Conservation (phyloP, 1,140 invertebrate species). For the Bicyclus anynana region DNA sequence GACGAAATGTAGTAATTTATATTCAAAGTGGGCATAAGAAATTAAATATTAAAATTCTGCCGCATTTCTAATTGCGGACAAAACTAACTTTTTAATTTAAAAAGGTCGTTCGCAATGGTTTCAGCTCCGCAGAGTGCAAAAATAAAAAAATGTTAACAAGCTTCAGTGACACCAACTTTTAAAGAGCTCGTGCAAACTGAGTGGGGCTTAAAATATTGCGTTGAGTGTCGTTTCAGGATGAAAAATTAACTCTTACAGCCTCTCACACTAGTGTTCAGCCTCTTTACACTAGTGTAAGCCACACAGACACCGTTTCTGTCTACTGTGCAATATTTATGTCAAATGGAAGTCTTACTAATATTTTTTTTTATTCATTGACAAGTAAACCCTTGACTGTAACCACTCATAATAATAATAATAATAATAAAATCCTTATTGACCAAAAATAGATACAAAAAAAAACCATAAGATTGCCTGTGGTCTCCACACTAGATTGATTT, state of each 20-base stretch:
- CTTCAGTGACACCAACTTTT: conserved; percentile 2
- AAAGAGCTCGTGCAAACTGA: conserved; percentile 2
- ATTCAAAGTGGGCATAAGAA: conserved; percentile 6
- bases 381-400: no score
- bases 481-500: no score
- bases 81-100: conserved; percentile 10
- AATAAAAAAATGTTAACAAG: conserved; percentile 7
- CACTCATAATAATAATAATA: no score
- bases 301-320: no score
- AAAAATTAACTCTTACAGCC: not conserved
- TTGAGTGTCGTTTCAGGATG: not conserved
- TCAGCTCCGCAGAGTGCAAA: conserved; percentile 1
- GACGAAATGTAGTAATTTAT: conserved; percentile 8
- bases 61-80: conserved; percentile 4
- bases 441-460: no score
- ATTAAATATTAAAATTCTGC: conserved; percentile 5
- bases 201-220: not conserved
- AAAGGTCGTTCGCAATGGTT: conserved; percentile 4
- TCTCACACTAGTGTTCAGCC: no score
- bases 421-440: no score
- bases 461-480: no score
- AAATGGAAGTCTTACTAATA: no score
- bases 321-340: no score
- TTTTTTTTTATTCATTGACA: no score
- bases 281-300: no score